Evolutionary conservation across 2,113 vertebrate genomes (phyloP).

Genomic region (Clarias batrachus): DNA sequence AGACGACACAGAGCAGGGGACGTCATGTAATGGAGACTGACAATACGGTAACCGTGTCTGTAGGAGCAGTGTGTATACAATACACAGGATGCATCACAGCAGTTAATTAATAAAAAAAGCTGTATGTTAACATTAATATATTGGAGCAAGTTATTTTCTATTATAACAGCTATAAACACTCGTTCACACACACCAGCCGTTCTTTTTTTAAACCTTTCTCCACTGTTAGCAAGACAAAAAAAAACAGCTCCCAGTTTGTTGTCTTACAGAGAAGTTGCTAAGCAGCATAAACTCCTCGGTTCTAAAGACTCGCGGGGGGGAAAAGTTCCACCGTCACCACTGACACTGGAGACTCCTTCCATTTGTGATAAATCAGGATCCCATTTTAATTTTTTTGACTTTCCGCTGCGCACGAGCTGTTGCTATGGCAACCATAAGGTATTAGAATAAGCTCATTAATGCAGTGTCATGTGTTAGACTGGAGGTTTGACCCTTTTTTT

Average conservation of each 20-base stretch:
- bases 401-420: not conserved
- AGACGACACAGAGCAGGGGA: not conserved
- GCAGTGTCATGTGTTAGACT: not conserved
- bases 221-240: too few species aligned
- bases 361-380: not conserved
- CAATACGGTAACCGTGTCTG: not conserved
- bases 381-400: not conserved
- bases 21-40: not conserved
- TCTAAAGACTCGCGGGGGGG: not conserved
- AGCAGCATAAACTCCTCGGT: not conserved
- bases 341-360: slow-evolving; percentile 2
- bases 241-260: not conserved
- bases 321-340: not conserved
- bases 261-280: not conserved
- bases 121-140: not conserved
- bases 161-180: not conserved
- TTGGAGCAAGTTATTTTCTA: not conserved
- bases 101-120: too few species aligned
- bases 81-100: not conserved
- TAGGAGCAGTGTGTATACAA: not conserved
- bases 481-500: not conserved
- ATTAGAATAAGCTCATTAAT: not conserved
- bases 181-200: not conserved
- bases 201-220: not conserved
- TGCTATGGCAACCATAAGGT: not conserved